These are phyloP conservation scores for Agrochola lychnidis DNA, from an alignment of 2,888 invertebrate genomes.

Conservation along the genomic window DNA sequence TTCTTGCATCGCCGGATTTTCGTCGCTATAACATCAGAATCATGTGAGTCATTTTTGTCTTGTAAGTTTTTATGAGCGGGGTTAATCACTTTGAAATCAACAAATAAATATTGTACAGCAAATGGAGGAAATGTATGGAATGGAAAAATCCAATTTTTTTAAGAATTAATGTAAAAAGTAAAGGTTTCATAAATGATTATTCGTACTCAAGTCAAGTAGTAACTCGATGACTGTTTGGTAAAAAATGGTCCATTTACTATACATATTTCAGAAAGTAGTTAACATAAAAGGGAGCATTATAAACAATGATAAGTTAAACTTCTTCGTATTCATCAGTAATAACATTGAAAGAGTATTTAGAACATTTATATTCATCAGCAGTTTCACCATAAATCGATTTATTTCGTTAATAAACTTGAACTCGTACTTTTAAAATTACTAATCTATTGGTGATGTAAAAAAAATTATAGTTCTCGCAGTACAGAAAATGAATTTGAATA, in stretches of 20 bases:
- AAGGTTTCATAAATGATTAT: background rate
- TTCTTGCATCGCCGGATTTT: constrained; percentile 97
- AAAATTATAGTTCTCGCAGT: background rate
- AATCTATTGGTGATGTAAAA: background rate
- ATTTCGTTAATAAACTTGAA: background rate
- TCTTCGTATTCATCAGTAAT: constrained; percentile 23
- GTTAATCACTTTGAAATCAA: constrained; percentile 81
- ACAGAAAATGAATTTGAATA: background rate
- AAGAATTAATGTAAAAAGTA: background rate
- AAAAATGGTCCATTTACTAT: constrained; percentile 23
- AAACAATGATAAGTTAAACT: constrained; percentile 42
- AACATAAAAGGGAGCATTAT: constrained; percentile 39
- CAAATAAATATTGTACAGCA: constrained; percentile 49
- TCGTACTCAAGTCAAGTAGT: background rate
- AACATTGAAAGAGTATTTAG: constrained; percentile 23
- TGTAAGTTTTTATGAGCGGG: constrained; percentile 18
- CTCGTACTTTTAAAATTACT: background rate
- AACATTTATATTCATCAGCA: constrained; percentile 29
- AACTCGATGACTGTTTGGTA: background rate
- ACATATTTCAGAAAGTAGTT: constrained; percentile 28
- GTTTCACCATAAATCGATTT: constrained; percentile 37
- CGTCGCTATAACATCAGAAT: constrained; percentile 91
- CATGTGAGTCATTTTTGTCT: constrained; percentile 64
- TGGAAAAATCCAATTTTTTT: background rate
- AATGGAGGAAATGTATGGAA: constrained; percentile 17